Base-by-base conservation (phyloP, 2,113 vertebrate genomes). In the Potamarius usumacintae region DNA sequence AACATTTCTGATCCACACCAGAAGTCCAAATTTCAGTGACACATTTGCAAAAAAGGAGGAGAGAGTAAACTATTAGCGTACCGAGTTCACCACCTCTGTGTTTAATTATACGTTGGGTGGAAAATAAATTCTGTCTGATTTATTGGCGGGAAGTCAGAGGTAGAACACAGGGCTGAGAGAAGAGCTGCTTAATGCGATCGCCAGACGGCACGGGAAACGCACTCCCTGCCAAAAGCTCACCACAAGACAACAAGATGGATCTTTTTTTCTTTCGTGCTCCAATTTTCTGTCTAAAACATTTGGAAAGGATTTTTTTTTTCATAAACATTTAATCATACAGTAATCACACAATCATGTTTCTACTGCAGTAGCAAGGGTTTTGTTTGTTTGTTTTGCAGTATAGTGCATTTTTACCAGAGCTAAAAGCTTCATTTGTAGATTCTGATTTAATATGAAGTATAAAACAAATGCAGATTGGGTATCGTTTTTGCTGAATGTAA, bases 101-200 rank as follows among this genome's bases (percentile, higher is more conserved):
- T 53, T 71, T 65, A 65, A 83, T 83, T 67, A 83, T 50, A 92
- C 92, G 88, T 80, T 74, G n/a, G 30, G 53, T 90, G 86, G 87
- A 89, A 83, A 79, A 90, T 90, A 92, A 90, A 82, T 88, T 77
- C 15, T 3, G 11, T 55, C 62, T 92, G 86, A 92, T 91, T 90
- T 90, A 91, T 91, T 88, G 84, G 65, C 84, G 71, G 80, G 86
- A 88, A 86, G 85, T 89, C 83, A 78, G 86, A 65, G 7, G 34
- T 85, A 76, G 74, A 87, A 86, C 90, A 86, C 91, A 82, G 88
- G 67, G 52, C 83, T 78, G 79, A 67, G 50, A 84, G 88, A 88
- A 50, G 84, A 72, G 84, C 69, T 80, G 53, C n/a, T 80, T 88
- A 88, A 88, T 79, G 82, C 55, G 9, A 86, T 88, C 52, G 57